Base-by-base conservation (phyloP, 1,140 invertebrate species). In the Megalopta genalis region DNA sequence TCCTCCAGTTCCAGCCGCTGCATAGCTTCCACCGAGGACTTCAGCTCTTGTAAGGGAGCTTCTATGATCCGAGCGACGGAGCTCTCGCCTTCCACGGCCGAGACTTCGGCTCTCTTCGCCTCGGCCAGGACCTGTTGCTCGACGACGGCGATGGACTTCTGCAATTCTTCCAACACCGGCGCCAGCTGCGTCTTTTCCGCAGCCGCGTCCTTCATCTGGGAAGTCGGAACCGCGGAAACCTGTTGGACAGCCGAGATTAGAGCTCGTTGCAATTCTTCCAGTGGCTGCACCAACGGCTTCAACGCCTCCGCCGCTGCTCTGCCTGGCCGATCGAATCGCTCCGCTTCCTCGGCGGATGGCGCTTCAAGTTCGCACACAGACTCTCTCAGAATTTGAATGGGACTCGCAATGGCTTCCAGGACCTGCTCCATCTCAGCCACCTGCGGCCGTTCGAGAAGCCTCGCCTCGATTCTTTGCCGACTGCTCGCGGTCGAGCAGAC, bases 1-100 rank as follows among this genome's bases (percentile, higher is more conserved):
- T 63, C 59, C 32, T 62, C 59, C 1, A 23, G 14, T 32, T 62
- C 27, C 0, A 63, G 18, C 16, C 21, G 21, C 18, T 37, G 60
- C 27, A 63, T 37, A 8, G 67, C 25, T 4, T 62, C 76, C 12
- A 80, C 63, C 0, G 84, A 85, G 14, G 23, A 32, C 10, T 42
- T 85, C 8, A 86, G 57, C 3, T 82, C 62, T 42, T 82, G 59
- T n/a, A 86, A 59, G 8, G 83, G 76, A 18, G 59, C 14, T 14
- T 75, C 42, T 21, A 86, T 25, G 6, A 54, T 63, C 14, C 42
- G 23, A 0, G 42, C 63, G 0, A 78, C 37, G 0, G 69, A 72
- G 25, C 9, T 46, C 2, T 62, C 49, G 21, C 54, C 21, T 46
- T 65, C 23, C 0, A 37, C n/a, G 0, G 0, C 3, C 5, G 59